Evolutionary conservation across 1,140 invertebrate species (phyloP).

Genomic region (Hylyphantes graminicola): DNA sequence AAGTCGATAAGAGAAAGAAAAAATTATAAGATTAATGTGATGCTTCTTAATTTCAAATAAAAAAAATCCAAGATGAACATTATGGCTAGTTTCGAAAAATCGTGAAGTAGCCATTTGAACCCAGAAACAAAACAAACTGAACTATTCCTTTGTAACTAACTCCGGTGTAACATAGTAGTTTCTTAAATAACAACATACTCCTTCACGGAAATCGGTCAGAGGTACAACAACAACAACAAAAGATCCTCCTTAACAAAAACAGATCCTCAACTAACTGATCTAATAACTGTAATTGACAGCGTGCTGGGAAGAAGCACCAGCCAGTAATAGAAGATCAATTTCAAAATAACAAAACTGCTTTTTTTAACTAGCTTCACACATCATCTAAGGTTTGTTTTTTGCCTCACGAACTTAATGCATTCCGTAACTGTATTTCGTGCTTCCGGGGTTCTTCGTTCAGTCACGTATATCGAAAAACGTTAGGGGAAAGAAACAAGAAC

Average conservation of each 20-base stretch:
- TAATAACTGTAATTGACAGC: constrained; percentile 22
- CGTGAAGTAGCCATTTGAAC: too few relatives aligned
- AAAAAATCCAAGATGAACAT: too few relatives aligned
- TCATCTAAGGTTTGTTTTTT: background rate
- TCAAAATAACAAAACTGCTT: constrained; percentile 4
- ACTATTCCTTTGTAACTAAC: too few relatives aligned
- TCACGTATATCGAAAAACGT: constrained; percentile 11
- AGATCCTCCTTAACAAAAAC: background rate
- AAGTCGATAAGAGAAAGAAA: too few relatives aligned
- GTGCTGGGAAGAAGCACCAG: background rate
- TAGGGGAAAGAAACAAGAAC: background rate
- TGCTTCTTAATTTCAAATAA: too few relatives aligned
- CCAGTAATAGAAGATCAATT: constrained; percentile 23
- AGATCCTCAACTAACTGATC: constrained; percentile 5
- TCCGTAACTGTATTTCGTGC: background rate
- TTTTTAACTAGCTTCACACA: background rate
- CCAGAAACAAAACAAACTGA: too few relatives aligned
- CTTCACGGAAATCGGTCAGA: too few relatives aligned
- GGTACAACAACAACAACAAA: background rate
- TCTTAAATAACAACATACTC: too few relatives aligned
- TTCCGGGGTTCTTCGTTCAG: constrained; percentile 1
- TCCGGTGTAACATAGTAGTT: too few relatives aligned
- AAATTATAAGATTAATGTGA: too few relatives aligned
- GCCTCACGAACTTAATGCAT: background rate
- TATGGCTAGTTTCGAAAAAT: too few relatives aligned